These are phyloP conservation scores for Bursaphelenchus mucronatus DNA, from an alignment of 1,140 invertebrate genomes.

Conservation along the genomic window DNA sequence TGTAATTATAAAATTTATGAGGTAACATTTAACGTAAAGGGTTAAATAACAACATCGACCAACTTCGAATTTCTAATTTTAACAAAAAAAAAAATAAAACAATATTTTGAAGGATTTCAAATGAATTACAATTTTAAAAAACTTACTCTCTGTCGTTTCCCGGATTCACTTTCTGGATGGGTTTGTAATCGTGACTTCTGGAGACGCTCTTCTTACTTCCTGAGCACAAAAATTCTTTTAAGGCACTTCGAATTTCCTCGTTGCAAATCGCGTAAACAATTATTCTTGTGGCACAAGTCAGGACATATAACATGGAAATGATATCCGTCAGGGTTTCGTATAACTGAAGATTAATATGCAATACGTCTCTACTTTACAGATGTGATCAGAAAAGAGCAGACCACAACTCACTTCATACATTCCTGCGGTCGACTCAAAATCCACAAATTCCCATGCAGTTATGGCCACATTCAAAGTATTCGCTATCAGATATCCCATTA, in stretches of 20 bases:
- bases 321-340: conserved; percentile 44
- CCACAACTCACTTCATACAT: conserved; percentile 8
- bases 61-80: conserved; percentile 20
- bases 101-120: conserved; percentile 19
- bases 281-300: conserved; percentile 46
- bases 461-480: conserved; percentile 44
- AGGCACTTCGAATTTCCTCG: conserved; percentile 39
- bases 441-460: conserved; percentile 48
- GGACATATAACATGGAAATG: conserved; percentile 43
- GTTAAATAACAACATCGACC: not conserved
- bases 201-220: conserved; percentile 12
- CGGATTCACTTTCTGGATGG: conserved; percentile 29
- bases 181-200: conserved; percentile 23
- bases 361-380: not conserved
- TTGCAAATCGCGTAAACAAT: conserved; percentile 41
- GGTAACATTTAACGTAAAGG: not conserved
- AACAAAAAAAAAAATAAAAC: conserved; percentile 13
- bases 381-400: not conserved
- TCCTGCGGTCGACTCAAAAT: conserved; percentile 30
- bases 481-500: conserved; percentile 47
- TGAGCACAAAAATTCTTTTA: conserved; percentile 23
- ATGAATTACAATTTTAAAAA: conserved; percentile 11
- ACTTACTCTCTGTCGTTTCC: not conserved
- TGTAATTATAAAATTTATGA: not conserved
- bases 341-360: conserved; percentile 22